These are phyloP conservation scores for Pongo pygmaeus DNA, from an alignment of 2,113 vertebrate genomes.

Conservation along the genomic window DNA sequence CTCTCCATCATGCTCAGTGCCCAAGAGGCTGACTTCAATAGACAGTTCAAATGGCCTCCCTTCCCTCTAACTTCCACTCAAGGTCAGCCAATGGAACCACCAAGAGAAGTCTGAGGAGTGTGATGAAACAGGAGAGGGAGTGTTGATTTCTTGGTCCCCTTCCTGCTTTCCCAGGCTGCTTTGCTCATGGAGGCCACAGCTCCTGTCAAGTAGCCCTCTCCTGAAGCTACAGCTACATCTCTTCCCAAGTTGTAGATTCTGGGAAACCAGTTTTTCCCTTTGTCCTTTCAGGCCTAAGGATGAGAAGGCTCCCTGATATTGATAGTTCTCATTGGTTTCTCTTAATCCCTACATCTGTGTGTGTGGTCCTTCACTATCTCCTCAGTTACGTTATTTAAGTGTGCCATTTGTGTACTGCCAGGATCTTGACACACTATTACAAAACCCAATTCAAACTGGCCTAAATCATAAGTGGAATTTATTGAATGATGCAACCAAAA, in stretches of 20 bases:
- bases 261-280: background rate
- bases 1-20: background rate
- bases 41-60: background rate
- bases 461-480: background rate
- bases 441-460: background rate
- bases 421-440: background rate
- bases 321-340: background rate
- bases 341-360: background rate
- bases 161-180: background rate
- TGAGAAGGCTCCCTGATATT: background rate
- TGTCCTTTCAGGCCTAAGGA: background rate
- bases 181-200: background rate
- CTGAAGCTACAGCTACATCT: background rate
- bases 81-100: background rate
- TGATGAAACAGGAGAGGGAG: background rate
- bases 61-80: background rate
- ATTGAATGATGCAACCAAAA: background rate
- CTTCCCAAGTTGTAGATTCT: background rate
- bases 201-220: background rate
- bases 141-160: background rate
- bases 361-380: background rate
- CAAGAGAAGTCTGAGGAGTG: background rate
- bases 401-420: background rate
- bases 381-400: background rate
- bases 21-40: background rate